phyloP scores from a whole-genome alignment of 2,113 vertebrate genomes.

The Gorsachius goisagi region DNA sequence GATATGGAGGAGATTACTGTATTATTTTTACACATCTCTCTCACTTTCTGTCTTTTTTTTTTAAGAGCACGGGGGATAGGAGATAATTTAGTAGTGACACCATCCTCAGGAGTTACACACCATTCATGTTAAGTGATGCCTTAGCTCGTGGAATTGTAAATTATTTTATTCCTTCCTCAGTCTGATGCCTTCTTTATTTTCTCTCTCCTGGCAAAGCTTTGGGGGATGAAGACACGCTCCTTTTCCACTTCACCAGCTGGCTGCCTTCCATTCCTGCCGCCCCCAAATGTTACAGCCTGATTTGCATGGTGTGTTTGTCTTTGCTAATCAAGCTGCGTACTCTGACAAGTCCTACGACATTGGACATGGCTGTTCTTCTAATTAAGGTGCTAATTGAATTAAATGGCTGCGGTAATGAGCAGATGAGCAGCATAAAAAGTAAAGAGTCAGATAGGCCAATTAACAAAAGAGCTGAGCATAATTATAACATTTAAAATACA shows the following conservation, averaged over 20 bases:
- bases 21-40: slow-evolving; percentile 10
- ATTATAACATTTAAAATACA: slow-evolving; percentile 99
- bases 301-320: slow-evolving; percentile 90
- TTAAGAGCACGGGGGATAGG: background rate
- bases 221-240: slow-evolving; percentile 69
- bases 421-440: slow-evolving; percentile 96
- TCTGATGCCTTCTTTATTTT: slow-evolving; percentile 70
- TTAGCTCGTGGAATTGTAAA: slow-evolving; percentile 63
- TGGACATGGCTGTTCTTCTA: slow-evolving; percentile 92
- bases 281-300: slow-evolving; percentile 78
- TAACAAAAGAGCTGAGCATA: slow-evolving; percentile 96
- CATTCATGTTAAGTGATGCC: slow-evolving; percentile 63
- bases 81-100: slow-evolving; percentile 50
- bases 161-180: slow-evolving; percentile 60
- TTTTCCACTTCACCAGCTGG: slow-evolving; percentile 74
- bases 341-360: slow-evolving; percentile 87
- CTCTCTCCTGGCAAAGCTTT: slow-evolving; percentile 54
- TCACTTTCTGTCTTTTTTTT: background rate
- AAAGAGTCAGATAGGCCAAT: slow-evolving; percentile 98
- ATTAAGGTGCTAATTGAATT: slow-evolving; percentile 99
- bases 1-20: background rate
- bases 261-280: slow-evolving; percentile 75
- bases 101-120: slow-evolving; percentile 29
- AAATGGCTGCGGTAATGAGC: slow-evolving; percentile 97
- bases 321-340: slow-evolving; percentile 87